Evolutionary conservation across 2,113 vertebrate genomes (phyloP).

Genomic region (Pluvianellus socialis): DNA sequence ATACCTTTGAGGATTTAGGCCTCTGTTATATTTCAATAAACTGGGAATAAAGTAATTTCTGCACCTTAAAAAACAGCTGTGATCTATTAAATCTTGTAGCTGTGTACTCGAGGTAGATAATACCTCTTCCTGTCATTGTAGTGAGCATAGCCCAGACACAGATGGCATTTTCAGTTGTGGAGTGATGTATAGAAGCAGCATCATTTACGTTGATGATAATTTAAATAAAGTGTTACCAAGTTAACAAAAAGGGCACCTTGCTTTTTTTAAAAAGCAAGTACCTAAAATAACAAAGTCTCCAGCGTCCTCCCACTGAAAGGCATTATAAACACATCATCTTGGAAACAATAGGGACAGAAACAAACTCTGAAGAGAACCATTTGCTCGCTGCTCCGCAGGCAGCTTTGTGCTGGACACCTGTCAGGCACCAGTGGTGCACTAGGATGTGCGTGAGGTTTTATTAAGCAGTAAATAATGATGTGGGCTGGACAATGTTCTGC

Average conservation of each 20-base stretch:
- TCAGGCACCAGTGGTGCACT: neutral
- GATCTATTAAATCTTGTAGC: conserved; percentile 37
- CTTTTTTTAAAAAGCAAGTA: neutral
- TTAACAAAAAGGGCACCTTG: neutral
- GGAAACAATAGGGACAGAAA: neutral
- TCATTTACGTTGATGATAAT: neutral
- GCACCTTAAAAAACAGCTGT: conserved; percentile 29
- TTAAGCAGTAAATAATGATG: neutral
- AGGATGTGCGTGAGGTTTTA: neutral
- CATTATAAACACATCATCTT: neutral
- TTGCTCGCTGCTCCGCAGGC: neutral
- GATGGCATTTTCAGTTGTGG: neutral
- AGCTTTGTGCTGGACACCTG: neutral
- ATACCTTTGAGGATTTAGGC: conserved; percentile 39
- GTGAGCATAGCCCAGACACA: neutral
- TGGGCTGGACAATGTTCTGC: neutral
- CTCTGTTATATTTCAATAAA: conserved; percentile 55
- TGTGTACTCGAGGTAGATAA: neutral
- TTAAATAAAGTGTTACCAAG: neutral
- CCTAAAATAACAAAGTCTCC: neutral
- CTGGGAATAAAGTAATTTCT: conserved; percentile 42
- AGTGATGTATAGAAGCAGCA: neutral
- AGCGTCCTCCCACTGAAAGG: neutral
- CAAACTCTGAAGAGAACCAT: neutral
- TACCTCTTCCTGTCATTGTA: neutral